Conservation (phyloP, 2,113 vertebrate species). For the Ptilonorhynchus violaceus region DNA sequence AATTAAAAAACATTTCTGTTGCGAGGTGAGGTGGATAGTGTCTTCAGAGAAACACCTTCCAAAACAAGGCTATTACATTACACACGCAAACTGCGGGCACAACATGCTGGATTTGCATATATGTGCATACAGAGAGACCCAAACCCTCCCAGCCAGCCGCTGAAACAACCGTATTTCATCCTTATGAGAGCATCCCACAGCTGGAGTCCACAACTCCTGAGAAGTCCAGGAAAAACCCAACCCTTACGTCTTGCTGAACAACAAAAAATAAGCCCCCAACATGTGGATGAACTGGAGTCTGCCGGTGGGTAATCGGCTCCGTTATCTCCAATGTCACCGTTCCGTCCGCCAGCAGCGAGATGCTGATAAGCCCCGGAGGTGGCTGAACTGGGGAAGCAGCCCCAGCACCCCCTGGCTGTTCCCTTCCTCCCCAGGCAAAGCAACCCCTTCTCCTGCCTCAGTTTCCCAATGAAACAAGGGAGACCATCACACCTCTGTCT, state of each 20-base stretch:
- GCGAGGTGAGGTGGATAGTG: background rate
- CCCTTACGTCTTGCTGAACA: background rate
- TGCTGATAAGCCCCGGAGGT: background rate
- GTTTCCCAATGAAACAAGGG: background rate
- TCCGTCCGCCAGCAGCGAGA: background rate
- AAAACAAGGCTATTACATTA: background rate
- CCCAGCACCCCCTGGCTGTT: fast-evolving
- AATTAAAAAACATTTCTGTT: background rate
- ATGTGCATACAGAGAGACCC: background rate
- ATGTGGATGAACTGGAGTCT: background rate
- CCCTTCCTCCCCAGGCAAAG: background rate
- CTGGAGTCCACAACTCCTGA: background rate
- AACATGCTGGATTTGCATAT: background rate
- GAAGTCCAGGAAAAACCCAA: background rate
- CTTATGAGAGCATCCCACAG: background rate
- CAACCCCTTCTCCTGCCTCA: background rate
- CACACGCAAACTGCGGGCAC: background rate
- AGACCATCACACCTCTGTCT: fast-evolving
- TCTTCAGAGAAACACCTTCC: background rate
- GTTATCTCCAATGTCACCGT: background rate
- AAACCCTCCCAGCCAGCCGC: background rate
- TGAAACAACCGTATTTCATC: background rate
- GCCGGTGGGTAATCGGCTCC: background rate
- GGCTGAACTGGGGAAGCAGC: background rate
- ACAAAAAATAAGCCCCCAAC: background rate